phyloP scores from a whole-genome alignment of 1,140 invertebrate genomes.

The Diplogasteroides magnus region DNA sequence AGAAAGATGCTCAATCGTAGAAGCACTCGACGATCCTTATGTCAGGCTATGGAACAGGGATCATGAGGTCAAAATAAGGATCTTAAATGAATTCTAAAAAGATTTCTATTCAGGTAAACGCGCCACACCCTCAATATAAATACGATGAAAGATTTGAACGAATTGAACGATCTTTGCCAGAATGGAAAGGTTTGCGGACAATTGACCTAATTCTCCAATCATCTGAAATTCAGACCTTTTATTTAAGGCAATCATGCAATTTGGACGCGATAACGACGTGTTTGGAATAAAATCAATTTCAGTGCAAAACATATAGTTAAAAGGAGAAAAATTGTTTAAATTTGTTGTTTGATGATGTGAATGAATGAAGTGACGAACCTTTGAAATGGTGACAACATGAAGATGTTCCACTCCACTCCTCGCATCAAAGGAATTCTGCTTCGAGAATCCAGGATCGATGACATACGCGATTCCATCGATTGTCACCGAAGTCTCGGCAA shows the following conservation, averaged over 20 bases:
- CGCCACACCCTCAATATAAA: slow-evolving; percentile 5
- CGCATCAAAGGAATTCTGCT: slow-evolving; percentile 98
- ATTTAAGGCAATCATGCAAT: slow-evolving; percentile 13
- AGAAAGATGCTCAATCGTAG: slow-evolving; percentile 15
- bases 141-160: slow-evolving; percentile 16
- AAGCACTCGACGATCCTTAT: slow-evolving; percentile 16
- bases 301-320: no score
- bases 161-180: slow-evolving; percentile 9
- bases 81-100: no score
- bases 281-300: no score
- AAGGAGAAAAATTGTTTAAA: no score
- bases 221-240: slow-evolving; percentile 8
- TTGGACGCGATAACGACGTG: slow-evolving; percentile 9
- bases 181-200: slow-evolving; percentile 13
- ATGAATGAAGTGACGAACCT: slow-evolving; percentile 55
- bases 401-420: slow-evolving; percentile 95
- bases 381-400: slow-evolving; percentile 94
- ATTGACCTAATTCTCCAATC: neutral
- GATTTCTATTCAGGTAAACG: slow-evolving; percentile 19
- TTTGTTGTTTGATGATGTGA: no score
- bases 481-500: slow-evolving; percentile 96
- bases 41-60: slow-evolving; percentile 17
- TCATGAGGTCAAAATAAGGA: no score
- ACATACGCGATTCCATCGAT: slow-evolving; percentile 99
- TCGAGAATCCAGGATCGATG: slow-evolving; percentile 97